phyloP scores from a whole-genome alignment of 1,140 invertebrate species.

The Drosophila insularis region DNA sequence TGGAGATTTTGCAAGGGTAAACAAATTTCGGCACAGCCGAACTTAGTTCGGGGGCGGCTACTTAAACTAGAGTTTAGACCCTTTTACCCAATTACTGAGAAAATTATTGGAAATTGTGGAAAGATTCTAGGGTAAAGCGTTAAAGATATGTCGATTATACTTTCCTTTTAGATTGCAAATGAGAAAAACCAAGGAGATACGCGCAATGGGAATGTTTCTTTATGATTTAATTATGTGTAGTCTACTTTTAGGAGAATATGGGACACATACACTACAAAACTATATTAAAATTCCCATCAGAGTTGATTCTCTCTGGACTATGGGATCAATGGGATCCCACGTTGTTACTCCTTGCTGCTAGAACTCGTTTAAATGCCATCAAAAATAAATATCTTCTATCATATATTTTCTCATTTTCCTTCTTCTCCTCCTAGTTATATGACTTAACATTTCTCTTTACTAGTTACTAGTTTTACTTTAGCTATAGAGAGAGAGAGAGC shows the following conservation, averaged over 20 bases:
- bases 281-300: too few species aligned
- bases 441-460: neutral
- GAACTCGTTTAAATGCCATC: neutral
- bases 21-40: too few species aligned
- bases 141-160: slow-evolving; percentile 3
- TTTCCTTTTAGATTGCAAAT: neutral
- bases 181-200: neutral
- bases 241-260: neutral
- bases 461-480: slow-evolving; percentile 1
- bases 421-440: neutral
- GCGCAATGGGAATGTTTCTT: neutral
- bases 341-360: neutral
- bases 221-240: neutral
- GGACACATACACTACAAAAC: neutral
- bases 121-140: neutral
- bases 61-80: too few species aligned
- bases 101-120: neutral
- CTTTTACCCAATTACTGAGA: neutral
- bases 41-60: too few species aligned
- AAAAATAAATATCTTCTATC: slow-evolving; percentile 1
- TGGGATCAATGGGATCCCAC: neutral
- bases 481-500: neutral
- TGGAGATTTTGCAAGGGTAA: too few species aligned
- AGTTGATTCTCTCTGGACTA: neutral
- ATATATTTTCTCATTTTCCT: neutral